Conservation (phyloP, 1,140 invertebrate genomes). For the Cherax quadricarinatus region DNA sequence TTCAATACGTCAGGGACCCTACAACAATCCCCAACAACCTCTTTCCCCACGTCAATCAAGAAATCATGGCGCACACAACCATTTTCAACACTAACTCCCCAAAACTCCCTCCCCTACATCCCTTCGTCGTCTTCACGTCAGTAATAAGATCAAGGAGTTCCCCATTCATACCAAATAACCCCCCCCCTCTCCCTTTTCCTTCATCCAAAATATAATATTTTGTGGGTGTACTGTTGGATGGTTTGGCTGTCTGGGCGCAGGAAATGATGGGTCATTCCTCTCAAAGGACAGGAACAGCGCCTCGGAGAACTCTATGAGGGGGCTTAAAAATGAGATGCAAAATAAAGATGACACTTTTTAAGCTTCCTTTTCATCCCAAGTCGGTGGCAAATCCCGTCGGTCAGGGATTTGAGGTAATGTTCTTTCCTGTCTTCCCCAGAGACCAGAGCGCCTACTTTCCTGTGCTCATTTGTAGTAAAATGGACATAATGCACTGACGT, state of each 20-base stretch:
- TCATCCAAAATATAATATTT: conserved; percentile 38
- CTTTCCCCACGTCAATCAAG: no score
- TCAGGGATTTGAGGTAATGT: conserved; percentile 20
- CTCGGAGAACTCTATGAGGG: conserved; percentile 15
- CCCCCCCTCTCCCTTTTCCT: background rate
- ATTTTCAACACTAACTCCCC: no score
- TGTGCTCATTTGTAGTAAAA: no score
- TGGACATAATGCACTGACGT: no score
- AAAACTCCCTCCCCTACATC: no score
- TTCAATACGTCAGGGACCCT: no score
- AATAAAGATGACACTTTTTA: conserved; percentile 60
- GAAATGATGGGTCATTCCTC: conserved; percentile 31
- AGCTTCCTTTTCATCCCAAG: conserved; percentile 23
- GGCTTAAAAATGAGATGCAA: conserved; percentile 31
- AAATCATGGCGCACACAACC: no score
- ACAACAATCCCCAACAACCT: no score
- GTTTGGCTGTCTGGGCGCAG: conserved; percentile 22
- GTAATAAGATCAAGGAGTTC: no score
- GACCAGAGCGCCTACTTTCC: no score
- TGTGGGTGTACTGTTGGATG: background rate
- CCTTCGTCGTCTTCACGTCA: no score
- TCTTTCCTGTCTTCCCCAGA: background rate
- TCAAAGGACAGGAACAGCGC: conserved; percentile 52
- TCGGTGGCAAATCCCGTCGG: background rate
- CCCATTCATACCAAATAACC: no score